Evolutionary conservation across 2,113 vertebrate species (phyloP), one percentile per base, ranked within the genome.

Genomic region (Pluvianellus socialis): DNA sequence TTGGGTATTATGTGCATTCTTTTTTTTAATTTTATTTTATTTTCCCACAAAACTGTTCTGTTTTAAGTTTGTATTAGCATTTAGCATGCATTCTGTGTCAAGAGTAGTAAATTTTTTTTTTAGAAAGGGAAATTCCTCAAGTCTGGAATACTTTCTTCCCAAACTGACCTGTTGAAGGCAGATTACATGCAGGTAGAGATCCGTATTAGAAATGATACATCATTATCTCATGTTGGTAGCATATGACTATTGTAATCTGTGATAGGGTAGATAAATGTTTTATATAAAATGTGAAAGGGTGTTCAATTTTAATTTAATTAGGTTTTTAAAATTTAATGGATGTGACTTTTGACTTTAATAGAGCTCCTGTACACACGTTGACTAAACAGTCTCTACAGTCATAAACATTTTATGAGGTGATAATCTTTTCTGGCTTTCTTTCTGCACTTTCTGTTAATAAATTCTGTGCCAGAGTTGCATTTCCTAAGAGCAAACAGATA

Each of bases 301-400:
- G 12, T 81, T 83, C 50, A 62, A 15, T 52, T 84, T 62, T 50
- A 66, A 32, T 68, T 91, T 76, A 93, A 93, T 32, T 62, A 61
- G 85, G 42, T 62, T 76, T 93, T 94, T 88, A 93, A 96, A 91
- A 70, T 92, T 90, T 94, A 93, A 90, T 95, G 74, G 20, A 16
- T 85, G 35, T 82, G 70, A 82, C 85, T 94, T 71, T 16, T 76
- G 62, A 77, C 67, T 93, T 95, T 53, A 73, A 0, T 55, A 76
- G 74, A 83, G 55, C 71, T 92, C 35, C 32, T 86, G 28, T 62
- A 30, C 10, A 12, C 35, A 44, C 28, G 9, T 1, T 79, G 81
- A 53, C 58, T 90, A 73, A 91, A 56, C 49, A 92, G 42, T 63
- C 67, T 86, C n/a, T 94, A 71, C 49, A 88, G 32, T 82, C 70